Conservation (phyloP, 1,140 invertebrate genomes). For the Drosophila repleta region DNA sequence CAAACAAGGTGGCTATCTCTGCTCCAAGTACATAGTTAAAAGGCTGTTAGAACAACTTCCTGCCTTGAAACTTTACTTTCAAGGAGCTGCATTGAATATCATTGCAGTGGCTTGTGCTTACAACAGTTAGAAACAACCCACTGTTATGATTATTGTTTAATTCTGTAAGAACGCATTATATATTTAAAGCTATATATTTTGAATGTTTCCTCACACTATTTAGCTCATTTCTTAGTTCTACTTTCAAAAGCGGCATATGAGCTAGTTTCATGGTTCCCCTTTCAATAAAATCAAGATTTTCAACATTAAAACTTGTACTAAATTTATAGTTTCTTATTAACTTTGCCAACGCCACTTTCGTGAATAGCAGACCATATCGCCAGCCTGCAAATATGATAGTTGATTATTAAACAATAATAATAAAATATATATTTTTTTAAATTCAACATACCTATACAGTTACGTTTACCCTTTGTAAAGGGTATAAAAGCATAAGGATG, state of each 20-base stretch:
- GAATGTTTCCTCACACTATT: background rate
- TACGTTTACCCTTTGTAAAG: constrained; percentile 74
- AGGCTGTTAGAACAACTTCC: too few relatives aligned
- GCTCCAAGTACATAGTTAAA: too few relatives aligned
- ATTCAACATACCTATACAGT: constrained; percentile 64
- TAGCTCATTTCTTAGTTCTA: background rate
- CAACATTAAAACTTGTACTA: constrained; percentile 53
- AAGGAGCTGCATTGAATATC: too few relatives aligned
- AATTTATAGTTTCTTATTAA: constrained; percentile 63
- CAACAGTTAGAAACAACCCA: too few relatives aligned
- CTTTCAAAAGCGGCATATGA: background rate
- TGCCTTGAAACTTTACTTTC: too few relatives aligned
- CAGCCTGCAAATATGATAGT: constrained; percentile 48
- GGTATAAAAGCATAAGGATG: constrained; percentile 76
- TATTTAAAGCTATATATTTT: too few relatives aligned
- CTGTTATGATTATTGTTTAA: too few relatives aligned
- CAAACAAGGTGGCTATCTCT: too few relatives aligned
- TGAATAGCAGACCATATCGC: constrained; percentile 54
- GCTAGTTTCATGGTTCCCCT: constrained; percentile 3
- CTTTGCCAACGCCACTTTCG: constrained; percentile 56
- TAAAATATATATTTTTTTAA: too few relatives aligned
- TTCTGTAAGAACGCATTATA: too few relatives aligned
- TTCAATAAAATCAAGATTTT: constrained; percentile 34
- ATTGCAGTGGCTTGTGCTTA: too few relatives aligned
- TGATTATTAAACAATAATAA: too few relatives aligned